Evolutionary conservation across 2,888 invertebrate genomes (phyloP).

Genomic region (Helleia helle): DNA sequence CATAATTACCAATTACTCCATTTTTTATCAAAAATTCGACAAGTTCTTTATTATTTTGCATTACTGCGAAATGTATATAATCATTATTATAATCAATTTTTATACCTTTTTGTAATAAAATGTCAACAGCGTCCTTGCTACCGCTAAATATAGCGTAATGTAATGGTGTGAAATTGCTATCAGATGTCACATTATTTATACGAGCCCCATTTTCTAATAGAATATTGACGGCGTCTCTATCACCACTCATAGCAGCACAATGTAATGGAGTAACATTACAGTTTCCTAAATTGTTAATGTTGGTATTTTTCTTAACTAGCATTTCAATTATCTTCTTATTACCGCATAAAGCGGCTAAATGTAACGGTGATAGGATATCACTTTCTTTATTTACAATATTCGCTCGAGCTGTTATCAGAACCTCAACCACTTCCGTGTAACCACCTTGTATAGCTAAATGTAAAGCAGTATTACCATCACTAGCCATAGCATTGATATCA

Average conservation of each 20-base stretch:
- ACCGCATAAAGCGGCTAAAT: not conserved
- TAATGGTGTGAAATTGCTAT: not conserved
- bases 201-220: not conserved
- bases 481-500: not conserved
- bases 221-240: not conserved
- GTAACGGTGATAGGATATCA: not conserved
- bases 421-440: not conserved
- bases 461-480: not conserved
- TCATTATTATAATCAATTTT: not conserved
- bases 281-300: not conserved
- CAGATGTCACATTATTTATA: not conserved
- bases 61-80: not conserved
- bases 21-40: not conserved
- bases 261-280: not conserved
- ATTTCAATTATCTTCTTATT: not conserved
- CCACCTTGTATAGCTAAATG: not conserved
- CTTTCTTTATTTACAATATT: not conserved
- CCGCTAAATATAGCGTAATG: not conserved
- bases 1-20: not conserved
- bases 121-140: not conserved
- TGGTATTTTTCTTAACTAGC: not conserved
- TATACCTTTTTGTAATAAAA: not conserved
- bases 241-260: slow-evolving; percentile 2
- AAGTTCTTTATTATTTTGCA: not conserved
- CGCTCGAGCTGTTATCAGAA: not conserved